Evolutionary conservation across 2,888 invertebrate genomes (phyloP), one percentile per base, ranked within the genome.

Genomic region (Caenorhabditis plicata): DNA sequence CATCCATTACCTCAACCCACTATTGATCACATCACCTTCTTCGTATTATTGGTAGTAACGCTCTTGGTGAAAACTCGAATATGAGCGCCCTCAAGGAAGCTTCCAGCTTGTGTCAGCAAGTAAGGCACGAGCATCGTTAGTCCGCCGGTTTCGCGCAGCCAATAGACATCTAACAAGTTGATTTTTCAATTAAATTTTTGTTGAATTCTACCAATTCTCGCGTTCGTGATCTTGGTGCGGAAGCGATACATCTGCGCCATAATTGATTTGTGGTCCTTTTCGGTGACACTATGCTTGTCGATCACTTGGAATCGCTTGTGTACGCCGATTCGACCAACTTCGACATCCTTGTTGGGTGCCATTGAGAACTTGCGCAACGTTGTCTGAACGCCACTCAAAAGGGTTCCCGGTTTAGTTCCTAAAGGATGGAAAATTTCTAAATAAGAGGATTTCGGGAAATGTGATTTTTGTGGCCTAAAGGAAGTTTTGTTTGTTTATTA

Each of bases 191-290:
- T 35, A 35, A 17, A 26, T 15, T 17, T n/a, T 19, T 2, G 22
- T 27, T 19, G 11, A 35, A n/a, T 8, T 38, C 35, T 22, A 51
- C 61, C 62, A 29, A 62, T 62, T 49, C 62, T 47, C 9, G 31
- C 62, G 23, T 52, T 51, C 11, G 25, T 20, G 17, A 62, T 31
- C 2, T 42, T 41, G 17, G 55, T 62, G 17, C 62, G 41, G 26
- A 62, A 62, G n/a, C 62, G 19, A 41, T 29, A 54, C 62, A 62
- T 55, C 35, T 62, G 62, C 17, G 44, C 40, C 48, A 55, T 62
- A 11, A 62, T 56, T 17, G 42, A 33, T 27, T 51, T 56, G 39
- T 62, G 55, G 41, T 55, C 62, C 2, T 39, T 39, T 26, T 55
- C 55, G 19, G 47, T 40, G 19, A 55, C 48, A 23, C 51, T 62